Evolutionary conservation across 2,888 invertebrate species (phyloP).

Genomic region (Heliconius ismenius): DNA sequence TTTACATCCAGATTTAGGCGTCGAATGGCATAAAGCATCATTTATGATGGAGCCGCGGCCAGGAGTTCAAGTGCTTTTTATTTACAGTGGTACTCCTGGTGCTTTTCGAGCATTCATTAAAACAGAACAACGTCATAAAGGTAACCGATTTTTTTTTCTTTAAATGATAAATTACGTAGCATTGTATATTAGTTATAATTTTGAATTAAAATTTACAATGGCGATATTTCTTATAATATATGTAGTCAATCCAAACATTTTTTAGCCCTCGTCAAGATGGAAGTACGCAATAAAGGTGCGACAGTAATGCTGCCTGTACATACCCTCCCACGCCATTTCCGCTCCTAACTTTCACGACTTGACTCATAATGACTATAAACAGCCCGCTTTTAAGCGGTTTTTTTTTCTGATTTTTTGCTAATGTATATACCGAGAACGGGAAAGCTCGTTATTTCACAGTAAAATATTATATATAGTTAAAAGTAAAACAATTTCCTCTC

Average conservation of each 20-base stretch:
- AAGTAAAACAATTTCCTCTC: constrained; percentile 2
- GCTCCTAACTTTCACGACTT: constrained; percentile 73
- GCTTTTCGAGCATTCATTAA: constrained; percentile 65
- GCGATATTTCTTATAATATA: constrained; percentile 29
- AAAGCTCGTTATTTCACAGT: constrained; percentile 52
- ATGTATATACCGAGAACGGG: constrained; percentile 60
- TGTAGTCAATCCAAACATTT: constrained; percentile 34
- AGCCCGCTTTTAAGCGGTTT: constrained; percentile 68
- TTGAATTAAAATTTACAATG: not conserved
- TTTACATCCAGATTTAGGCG: constrained; percentile 50
- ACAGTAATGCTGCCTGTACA: constrained; percentile 49
- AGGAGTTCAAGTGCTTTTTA: constrained; percentile 60
- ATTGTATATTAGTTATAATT: not conserved
- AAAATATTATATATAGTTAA: constrained; percentile 22
- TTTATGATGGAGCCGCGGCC: constrained; percentile 67
- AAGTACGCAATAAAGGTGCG: constrained; percentile 63
- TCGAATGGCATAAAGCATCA: constrained; percentile 63
- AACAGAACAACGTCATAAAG: constrained; percentile 49
- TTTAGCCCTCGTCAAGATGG: constrained; percentile 49
- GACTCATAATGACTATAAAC: constrained; percentile 75
- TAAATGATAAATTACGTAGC: not conserved
- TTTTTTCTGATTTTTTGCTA: constrained; percentile 62
- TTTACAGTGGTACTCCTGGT: constrained; percentile 59
- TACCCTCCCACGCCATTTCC: constrained; percentile 68
- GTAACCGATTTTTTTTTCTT: no score